These are phyloP conservation scores for Geopemphigus sp. DNA, from an alignment of 1,140 invertebrate species.

Conservation along the genomic window DNA sequence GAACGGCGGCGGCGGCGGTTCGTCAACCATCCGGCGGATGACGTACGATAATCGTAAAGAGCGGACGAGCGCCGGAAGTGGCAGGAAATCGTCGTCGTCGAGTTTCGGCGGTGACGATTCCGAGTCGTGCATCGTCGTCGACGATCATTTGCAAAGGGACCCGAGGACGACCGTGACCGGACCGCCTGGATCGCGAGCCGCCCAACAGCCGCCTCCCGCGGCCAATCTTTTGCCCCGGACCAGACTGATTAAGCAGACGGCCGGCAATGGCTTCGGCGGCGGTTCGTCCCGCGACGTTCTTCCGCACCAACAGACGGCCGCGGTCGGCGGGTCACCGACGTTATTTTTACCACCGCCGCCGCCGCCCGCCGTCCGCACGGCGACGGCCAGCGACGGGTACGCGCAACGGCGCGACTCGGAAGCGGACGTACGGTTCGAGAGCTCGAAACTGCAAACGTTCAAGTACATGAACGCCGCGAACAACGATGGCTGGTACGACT, in stretches of 20 bases:
- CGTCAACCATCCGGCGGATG: not conserved
- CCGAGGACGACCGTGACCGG: slow-evolving; percentile 32
- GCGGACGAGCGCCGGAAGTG: not conserved
- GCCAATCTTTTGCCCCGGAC: slow-evolving; percentile 52
- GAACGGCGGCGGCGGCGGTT: slow-evolving; percentile 53
- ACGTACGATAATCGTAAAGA: slow-evolving; percentile 10
- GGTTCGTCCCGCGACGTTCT: slow-evolving; percentile 54
- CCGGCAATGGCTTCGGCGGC: not conserved
- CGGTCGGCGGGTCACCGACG: slow-evolving; percentile 54
- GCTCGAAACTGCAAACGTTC: slow-evolving; percentile 51
- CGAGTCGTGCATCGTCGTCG: slow-evolving; percentile 69
- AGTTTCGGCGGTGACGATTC: slow-evolving; percentile 53
- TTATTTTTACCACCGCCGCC: slow-evolving; percentile 55
- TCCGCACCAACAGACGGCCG: slow-evolving; percentile 55
- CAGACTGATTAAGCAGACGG: slow-evolving; percentile 52
- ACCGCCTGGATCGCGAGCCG: too few species aligned
- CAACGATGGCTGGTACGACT: slow-evolving; percentile 70
- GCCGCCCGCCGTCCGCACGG: slow-evolving; percentile 55
- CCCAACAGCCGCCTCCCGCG: not conserved
- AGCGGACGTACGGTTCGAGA: slow-evolving; percentile 33
- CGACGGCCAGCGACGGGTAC: slow-evolving; percentile 53
- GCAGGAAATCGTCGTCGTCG: slow-evolving; percentile 51
- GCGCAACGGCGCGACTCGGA: slow-evolving; percentile 53
- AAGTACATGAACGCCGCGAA: slow-evolving; percentile 50
- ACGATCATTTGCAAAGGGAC: slow-evolving; percentile 63